Evolutionary conservation across 2,797 vertebrate genomes (phyloP).

Genomic region (Thamnophis elegans): DNA sequence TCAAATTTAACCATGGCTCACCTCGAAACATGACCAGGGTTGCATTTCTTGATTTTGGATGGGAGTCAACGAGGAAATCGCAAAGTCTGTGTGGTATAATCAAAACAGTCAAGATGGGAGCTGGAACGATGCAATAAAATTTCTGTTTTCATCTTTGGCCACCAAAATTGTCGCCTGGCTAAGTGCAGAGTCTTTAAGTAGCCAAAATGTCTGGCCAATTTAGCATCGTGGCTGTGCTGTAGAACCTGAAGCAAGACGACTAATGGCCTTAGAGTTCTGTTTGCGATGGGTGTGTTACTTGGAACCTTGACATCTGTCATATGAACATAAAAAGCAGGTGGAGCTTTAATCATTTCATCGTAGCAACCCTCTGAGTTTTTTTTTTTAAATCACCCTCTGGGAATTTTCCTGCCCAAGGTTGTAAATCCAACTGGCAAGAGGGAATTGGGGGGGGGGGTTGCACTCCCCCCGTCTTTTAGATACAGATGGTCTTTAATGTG

Average conservation of each 20-base stretch:
- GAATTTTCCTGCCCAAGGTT: not conserved
- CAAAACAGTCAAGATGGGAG: not conserved
- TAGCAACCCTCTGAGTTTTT: not conserved
- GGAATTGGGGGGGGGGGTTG: not conserved
- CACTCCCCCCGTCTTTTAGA: not conserved
- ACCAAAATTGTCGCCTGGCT: too few relatives aligned
- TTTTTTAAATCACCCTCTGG: not conserved
- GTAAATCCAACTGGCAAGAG: not conserved
- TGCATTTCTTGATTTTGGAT: not conserved
- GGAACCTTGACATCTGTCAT: too few relatives aligned
- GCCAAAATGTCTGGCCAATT: too few relatives aligned
- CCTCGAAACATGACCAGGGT: not conserved
- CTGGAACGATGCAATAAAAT: not conserved
- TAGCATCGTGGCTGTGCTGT: too few relatives aligned
- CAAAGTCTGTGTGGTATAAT: not conserved
- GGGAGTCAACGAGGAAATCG: not conserved
- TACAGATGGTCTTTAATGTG: not conserved
- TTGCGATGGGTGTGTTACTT: too few relatives aligned
- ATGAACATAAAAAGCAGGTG: not conserved
- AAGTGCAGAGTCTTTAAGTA: too few relatives aligned
- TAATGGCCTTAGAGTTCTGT: too few relatives aligned
- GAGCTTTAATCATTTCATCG: not conserved
- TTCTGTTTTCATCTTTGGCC: not conserved
- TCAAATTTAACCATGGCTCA: not conserved
- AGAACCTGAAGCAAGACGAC: too few relatives aligned